These are phyloP conservation scores for Drosophila ohnishii DNA, from an alignment of 1,140 invertebrate species.

Conservation along the genomic window DNA sequence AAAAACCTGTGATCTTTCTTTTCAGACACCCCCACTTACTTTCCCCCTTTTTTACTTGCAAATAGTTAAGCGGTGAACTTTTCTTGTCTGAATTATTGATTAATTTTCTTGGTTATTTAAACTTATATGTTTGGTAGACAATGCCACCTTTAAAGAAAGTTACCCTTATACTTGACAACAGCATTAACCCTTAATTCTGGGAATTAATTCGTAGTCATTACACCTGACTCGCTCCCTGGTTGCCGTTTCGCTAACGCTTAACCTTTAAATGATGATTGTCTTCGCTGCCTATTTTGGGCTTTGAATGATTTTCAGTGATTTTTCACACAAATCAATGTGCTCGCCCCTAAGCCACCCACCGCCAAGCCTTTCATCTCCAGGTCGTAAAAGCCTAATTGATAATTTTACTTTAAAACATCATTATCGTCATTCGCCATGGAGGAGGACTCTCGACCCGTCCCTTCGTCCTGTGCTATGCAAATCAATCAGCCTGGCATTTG, in stretches of 20 bases:
- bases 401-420: constrained; percentile 39
- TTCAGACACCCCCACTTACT: constrained; percentile 5
- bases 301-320: constrained; percentile 69
- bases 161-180: background rate
- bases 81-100: constrained; percentile 77
- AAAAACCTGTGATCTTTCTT: constrained; percentile 76
- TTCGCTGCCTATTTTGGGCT: constrained; percentile 29
- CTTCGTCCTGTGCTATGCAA: constrained; percentile 22
- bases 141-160: constrained; percentile 6
- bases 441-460: constrained; percentile 2
- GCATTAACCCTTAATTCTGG: constrained; percentile 44
- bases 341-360: background rate
- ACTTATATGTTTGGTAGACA: constrained; percentile 2
- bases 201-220: constrained; percentile 54
- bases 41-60: background rate
- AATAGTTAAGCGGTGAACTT: constrained; percentile 44
- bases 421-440: constrained; percentile 15
- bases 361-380: background rate
- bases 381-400: constrained; percentile 60
- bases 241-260: constrained; percentile 1
- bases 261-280: constrained; percentile 44
- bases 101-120: constrained; percentile 40
- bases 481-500: constrained; percentile 74
- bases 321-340: constrained; percentile 64
- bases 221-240: constrained; percentile 47